Evolutionary conservation across 1,140 invertebrate genomes (phyloP).

Genomic region (Dryas iulia): DNA sequence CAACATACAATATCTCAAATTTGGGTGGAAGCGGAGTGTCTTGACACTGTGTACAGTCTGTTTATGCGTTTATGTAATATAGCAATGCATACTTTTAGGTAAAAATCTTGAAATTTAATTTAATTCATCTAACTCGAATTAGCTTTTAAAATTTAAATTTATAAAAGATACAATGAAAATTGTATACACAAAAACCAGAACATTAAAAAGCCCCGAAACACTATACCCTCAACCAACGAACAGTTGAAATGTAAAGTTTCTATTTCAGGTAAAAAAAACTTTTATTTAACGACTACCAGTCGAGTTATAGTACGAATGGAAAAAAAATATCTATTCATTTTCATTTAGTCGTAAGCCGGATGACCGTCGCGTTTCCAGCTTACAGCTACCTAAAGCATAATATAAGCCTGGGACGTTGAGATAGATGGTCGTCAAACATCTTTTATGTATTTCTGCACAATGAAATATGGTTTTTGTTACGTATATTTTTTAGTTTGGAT

Average conservation of each 20-base stretch:
- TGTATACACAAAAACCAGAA: not conserved
- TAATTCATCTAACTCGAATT: no score
- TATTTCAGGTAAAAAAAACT: conserved; percentile 3
- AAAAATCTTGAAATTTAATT: no score
- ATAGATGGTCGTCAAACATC: not conserved
- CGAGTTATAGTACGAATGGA: conserved; percentile 1
- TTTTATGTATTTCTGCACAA: not conserved
- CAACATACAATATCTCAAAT: no score
- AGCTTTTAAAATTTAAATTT: not conserved
- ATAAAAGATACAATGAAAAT: not conserved
- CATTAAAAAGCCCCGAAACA: not conserved
- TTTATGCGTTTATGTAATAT: no score
- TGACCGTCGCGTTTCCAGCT: conserved; percentile 7
- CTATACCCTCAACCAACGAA: not conserved
- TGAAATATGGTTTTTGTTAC: not conserved
- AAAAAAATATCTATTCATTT: conserved; percentile 15
- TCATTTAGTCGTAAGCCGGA: conserved; percentile 15
- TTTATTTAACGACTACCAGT: not conserved
- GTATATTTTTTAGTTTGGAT: not conserved
- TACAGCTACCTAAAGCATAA: not conserved
- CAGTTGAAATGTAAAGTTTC: conserved; percentile 15
- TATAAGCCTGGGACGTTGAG: not conserved
- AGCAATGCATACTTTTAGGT: no score
- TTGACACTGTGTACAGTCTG: no score
- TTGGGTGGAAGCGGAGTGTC: no score